These are phyloP conservation scores for Microchirus variegatus DNA, from an alignment of 2,797 vertebrate genomes.

Conservation along the genomic window DNA sequence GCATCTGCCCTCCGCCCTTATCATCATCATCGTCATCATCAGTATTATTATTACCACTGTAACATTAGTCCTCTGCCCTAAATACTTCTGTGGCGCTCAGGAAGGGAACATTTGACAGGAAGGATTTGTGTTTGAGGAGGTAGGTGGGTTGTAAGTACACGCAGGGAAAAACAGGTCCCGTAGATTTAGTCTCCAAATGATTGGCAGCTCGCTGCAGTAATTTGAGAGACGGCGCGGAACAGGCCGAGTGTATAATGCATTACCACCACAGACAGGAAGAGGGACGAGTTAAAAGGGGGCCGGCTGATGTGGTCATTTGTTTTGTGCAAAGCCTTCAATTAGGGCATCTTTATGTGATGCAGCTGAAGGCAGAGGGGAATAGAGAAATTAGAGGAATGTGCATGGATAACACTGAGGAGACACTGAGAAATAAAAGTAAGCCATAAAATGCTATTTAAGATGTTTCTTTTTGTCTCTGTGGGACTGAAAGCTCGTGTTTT, in stretches of 20 bases:
- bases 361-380: slow-evolving; percentile 47
- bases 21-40: not conserved
- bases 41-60: not conserved
- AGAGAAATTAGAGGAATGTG: slow-evolving; percentile 53
- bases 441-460: slow-evolving; percentile 52
- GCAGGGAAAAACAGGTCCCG: slow-evolving; percentile 35
- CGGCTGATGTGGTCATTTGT: slow-evolving; percentile 77
- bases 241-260: slow-evolving; percentile 52
- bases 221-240: slow-evolving; percentile 63
- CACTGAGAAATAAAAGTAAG: slow-evolving; percentile 43
- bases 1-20: not conserved
- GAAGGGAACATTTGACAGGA: slow-evolving; percentile 18
- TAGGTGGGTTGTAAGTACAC: slow-evolving; percentile 8
- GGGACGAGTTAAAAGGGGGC: slow-evolving; percentile 62
- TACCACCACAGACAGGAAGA: slow-evolving; percentile 58
- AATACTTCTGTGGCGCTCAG: slow-evolving; percentile 4
- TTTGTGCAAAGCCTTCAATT: slow-evolving; percentile 76
- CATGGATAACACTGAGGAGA: slow-evolving; percentile 55
- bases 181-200: slow-evolving; percentile 41
- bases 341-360: slow-evolving; percentile 71
- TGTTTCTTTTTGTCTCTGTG: slow-evolving; percentile 22
- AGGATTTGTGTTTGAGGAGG: not conserved
- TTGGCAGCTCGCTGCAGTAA: slow-evolving; percentile 59
- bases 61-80: not conserved
- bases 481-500: slow-evolving; percentile 21